These are phyloP conservation scores for Gopherus evgoodei DNA, from an alignment of 2,113 vertebrate species.

Conservation along the genomic window DNA sequence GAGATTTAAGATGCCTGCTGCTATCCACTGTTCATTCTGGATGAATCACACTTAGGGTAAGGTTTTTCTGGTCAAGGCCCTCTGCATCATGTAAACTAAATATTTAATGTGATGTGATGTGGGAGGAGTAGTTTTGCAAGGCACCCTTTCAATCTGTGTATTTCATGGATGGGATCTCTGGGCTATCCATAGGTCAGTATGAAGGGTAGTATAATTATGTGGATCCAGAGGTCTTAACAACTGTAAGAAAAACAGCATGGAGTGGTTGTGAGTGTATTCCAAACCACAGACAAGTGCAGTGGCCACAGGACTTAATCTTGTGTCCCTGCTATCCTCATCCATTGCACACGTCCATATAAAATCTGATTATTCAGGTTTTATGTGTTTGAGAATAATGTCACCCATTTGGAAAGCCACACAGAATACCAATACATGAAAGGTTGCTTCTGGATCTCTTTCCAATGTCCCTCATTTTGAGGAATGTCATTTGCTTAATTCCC, in stretches of 20 bases:
- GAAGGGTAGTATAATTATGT: background rate
- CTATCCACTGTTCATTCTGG: background rate
- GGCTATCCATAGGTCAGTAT: background rate
- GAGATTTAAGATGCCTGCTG: background rate
- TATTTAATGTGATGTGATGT: background rate
- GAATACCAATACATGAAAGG: rapidly evolving
- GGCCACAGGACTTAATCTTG: background rate
- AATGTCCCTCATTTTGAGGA: background rate
- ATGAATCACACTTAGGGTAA: background rate
- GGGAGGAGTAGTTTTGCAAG: background rate
- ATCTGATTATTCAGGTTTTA: background rate
- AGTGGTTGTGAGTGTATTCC: background rate
- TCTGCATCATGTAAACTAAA: background rate
- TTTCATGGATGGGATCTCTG: background rate
- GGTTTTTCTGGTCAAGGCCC: background rate
- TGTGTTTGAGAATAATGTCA: background rate
- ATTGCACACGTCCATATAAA: background rate
- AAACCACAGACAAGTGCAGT: background rate
- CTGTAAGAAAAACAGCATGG: background rate
- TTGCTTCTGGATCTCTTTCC: background rate
- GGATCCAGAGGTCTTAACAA: background rate
- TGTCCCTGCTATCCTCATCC: background rate
- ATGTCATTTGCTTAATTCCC: background rate
- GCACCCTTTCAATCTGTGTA: background rate
- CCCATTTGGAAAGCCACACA: background rate